A percentile compares a stretch with the other conserved stretches of the same genome.
Evolutionary conservation across 2,113 vertebrate genomes (phyloP).

Genomic region (Atrichornis clamosus): DNA sequence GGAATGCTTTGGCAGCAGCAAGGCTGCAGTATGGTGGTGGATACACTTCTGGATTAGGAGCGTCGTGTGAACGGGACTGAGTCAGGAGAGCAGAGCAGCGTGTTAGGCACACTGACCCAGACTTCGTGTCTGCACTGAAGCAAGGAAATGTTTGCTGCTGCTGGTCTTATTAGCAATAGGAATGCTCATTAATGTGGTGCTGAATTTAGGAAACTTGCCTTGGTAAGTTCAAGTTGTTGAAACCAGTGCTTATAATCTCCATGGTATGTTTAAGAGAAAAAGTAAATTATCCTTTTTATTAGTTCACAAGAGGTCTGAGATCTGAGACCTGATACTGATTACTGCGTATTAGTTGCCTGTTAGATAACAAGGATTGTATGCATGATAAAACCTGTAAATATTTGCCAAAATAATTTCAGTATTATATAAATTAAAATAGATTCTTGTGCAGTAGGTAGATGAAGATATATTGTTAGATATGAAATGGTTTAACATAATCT

Average conservation of each 20-base stretch:
- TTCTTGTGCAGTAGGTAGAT: background rate
- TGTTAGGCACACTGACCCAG: background rate
- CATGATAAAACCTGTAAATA: background rate
- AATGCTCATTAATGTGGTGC: background rate
- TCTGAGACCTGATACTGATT: background rate
- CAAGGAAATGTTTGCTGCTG: background rate
- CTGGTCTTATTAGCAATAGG: background rate
- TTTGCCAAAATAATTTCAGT: background rate
- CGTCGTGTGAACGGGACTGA: background rate
- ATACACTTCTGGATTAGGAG: background rate
- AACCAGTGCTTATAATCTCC: fast-evolving
- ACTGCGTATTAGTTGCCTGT: background rate
- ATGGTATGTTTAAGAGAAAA: background rate
- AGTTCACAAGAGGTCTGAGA: background rate
- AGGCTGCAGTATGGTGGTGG: background rate
- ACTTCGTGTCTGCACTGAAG: background rate
- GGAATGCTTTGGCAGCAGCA: background rate
- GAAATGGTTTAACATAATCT: background rate
- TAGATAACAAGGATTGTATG: background rate
- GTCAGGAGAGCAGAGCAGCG: background rate
- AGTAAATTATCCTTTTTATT: background rate
- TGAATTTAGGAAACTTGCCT: background rate
- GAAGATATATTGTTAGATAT: background rate
- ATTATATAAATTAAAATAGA: background rate
- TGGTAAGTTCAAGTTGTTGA: background rate